Percentiles rank a stretch among this genome's conserved stretches.
phyloP scores from a whole-genome alignment of 64 coral and sea anemone genomes.

The Montipora efflorescens region DNA sequence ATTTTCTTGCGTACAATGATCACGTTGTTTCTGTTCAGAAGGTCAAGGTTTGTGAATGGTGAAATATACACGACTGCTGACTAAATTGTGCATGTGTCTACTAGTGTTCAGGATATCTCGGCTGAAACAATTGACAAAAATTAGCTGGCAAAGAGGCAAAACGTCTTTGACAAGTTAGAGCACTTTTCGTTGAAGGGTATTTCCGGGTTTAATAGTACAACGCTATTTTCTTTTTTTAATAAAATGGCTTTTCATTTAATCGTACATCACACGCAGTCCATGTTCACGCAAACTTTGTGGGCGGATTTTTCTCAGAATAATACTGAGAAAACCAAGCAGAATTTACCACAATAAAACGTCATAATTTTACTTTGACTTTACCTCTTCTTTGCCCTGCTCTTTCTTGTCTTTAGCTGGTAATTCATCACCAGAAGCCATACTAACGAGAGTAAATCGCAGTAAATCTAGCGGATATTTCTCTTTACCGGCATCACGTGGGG shows the following conservation, averaged over 20 bases:
- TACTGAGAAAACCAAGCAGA: background rate
- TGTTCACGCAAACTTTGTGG: background rate
- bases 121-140: background rate
- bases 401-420: conserved; percentile 75
- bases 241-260: background rate
- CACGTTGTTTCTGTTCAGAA: background rate
- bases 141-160: background rate
- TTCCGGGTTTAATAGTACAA: background rate
- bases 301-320: background rate
- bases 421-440: conserved; percentile 92
- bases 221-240: background rate
- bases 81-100: background rate
- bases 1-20: background rate
- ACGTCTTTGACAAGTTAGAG: background rate
- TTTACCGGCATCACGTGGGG: conserved; percentile 80
- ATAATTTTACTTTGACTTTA: background rate
- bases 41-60: background rate
- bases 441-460: conserved; percentile 33
- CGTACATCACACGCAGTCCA: background rate
- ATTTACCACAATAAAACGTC: conserved; percentile 26
- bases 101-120: background rate
- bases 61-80: background rate
- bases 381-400: conserved; percentile 64
- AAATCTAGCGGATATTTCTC: conserved; percentile 21
- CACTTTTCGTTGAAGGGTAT: background rate